Conservation (phyloP, 2,888 invertebrate species). For the Unio delphinus region DNA sequence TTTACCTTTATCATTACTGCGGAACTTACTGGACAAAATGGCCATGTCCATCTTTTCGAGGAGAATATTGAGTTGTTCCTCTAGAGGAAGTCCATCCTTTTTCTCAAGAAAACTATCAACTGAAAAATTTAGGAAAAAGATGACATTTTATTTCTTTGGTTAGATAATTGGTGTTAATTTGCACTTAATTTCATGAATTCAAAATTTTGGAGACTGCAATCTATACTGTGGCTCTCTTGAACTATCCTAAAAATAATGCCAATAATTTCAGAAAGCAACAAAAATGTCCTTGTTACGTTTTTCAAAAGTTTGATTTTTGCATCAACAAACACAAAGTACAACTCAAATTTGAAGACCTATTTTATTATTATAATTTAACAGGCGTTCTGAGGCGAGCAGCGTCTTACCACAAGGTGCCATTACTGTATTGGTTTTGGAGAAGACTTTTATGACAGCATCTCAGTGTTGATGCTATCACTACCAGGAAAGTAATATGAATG, state of each 20-base stretch:
- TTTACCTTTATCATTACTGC: neutral
- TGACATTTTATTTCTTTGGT: neutral
- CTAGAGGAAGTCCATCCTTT: conserved; percentile 66
- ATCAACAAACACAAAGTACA: too few relatives aligned
- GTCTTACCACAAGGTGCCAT: too few relatives aligned
- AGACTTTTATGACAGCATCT: too few relatives aligned
- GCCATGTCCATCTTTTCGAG: conserved; percentile 79
- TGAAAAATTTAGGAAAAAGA: conserved; percentile 37
- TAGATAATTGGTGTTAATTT: neutral
- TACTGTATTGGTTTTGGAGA: too few relatives aligned
- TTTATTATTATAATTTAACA: too few relatives aligned
- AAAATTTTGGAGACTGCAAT: neutral
- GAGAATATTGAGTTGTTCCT: conserved; percentile 74
- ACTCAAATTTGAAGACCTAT: too few relatives aligned
- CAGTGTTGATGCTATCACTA: too few relatives aligned
- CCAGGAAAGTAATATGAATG: too few relatives aligned
- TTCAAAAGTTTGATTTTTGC: too few relatives aligned
- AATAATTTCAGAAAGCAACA: neutral
- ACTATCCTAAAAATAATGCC: neutral
- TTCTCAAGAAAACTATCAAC: conserved; percentile 69
- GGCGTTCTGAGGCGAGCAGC: too few relatives aligned
- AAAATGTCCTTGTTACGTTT: too few relatives aligned
- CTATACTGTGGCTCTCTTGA: neutral
- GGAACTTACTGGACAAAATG: conserved; percentile 62
- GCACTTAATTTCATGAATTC: too few relatives aligned